Evolutionary conservation across 2,888 invertebrate genomes (phyloP), one percentile per base, ranked within the genome.

Genomic region (Parasteatoda lunata): DNA sequence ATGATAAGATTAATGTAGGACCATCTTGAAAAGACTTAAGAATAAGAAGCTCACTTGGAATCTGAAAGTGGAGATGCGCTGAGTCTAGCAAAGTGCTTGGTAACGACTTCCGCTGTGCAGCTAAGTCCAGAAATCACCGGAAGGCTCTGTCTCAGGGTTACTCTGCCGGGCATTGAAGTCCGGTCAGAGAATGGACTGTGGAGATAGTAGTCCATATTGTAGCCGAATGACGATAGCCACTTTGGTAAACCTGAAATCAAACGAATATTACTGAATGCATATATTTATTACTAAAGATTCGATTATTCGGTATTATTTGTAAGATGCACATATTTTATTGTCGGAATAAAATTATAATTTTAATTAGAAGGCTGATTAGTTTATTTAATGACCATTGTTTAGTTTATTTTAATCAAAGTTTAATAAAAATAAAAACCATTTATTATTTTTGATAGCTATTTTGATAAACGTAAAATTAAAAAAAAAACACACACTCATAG

Each of bases 81-180:
- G 48, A 90, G 87, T 52, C 89, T 85, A 47, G 87, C 84, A 66
- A 90, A 89, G 13, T 87, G 85, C 13, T 80, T 82, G 66, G 88
- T 89, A 59, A 90, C 87, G 48, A 89, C 87, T 72, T 89, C 88
- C 8, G 89, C 89, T 4, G 89, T 87, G 82, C 90, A 90, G 66
- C 89, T 88, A 5, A 90, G 84, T 7, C 90, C 90, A 11, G 90
- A 90, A 49, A 90, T 89, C 9, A 90, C 89, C 47, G 90, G 90
- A 11, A 90, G 84, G 15, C 89, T 89, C 69, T 89, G 87, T 45
- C 80, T 66, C 54, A 76, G 70, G 9, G 82, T 6, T 5, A 52
- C 68, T 11, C 68, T 15, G n/a, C 51, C 47, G 7, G 76, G 73
- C 45, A 66, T n/a, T 13, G 64, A 64, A 30, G 65, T 84, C 13